Evolutionary conservation across 2,888 invertebrate genomes (phyloP), one percentile per base, ranked within the genome.

Genomic region (Asteroscopus sphinx): DNA sequence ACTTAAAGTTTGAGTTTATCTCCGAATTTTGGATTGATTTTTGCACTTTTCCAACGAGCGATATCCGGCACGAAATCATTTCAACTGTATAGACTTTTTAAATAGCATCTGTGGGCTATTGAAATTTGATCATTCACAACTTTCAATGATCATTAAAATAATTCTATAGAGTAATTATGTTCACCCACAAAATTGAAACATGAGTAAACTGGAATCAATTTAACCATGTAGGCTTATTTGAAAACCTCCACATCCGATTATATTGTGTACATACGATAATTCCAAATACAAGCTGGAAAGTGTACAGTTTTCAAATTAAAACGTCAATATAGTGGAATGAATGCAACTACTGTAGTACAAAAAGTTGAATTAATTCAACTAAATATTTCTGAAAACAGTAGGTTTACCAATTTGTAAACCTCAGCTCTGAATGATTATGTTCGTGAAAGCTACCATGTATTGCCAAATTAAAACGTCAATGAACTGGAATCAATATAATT

Each of bases 401-500:
- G 28, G 35, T 35, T 36, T 37, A 21, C 26, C 21, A 48, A 13
- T 28, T 30, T 54, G 26, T 33, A 15, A 49, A 62, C 48, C 60
- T 30, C 60, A 46, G 33, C 16, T n/a, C 15, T 1, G 46, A 41
- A n/a, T 55, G 28, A 54, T 54, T 41, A 48, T 21, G 21, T 47
- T 45, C 54, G 26, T 44, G 53, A 54, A 55, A 49, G 15, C 30
- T n/a, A 39, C 36, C 26, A 15, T 36, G 15, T 17, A 16, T 21
- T 17, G 12, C 26, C 15, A 49, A 65, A 65, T 65, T 65, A 54
- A 68, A 64, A 56, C 37, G 21, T 15, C 54, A 35, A 56, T 56
- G 55, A 45, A 63, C 26, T 46, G 47, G n/a, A 61, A 56, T 58
- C 48, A 40, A 63, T 59, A 67, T 61, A 56, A 64, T 72, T 54